Percentiles rank a stretch among this genome's conserved stretches.
These are phyloP conservation scores for Xerus rutilus DNA, from an alignment of 2,797 vertebrate genomes.

Conservation along the genomic window DNA sequence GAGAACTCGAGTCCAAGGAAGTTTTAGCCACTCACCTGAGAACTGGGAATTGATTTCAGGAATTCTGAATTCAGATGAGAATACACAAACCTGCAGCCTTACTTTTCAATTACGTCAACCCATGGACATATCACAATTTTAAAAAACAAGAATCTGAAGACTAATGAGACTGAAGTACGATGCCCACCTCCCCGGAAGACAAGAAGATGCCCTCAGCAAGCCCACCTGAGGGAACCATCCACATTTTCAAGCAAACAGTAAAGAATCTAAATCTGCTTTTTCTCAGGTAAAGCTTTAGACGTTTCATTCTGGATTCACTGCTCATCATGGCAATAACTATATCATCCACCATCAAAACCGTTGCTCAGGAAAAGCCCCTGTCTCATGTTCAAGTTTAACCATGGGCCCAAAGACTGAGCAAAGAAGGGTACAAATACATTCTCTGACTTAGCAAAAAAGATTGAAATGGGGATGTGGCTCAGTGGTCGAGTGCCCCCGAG, in stretches of 20 bases:
- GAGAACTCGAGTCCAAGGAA: slow-evolving; percentile 27
- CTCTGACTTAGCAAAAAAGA: background rate
- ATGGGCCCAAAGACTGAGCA: background rate
- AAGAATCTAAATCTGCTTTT: background rate
- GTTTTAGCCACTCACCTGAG: background rate
- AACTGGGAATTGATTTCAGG: background rate
- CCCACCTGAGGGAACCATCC: background rate
- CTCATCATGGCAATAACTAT: background rate
- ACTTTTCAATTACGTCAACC: background rate
- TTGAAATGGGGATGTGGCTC: background rate
- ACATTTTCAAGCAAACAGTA: background rate
- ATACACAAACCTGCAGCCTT: background rate
- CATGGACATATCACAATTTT: background rate
- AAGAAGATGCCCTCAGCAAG: background rate
- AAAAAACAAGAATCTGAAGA: slow-evolving; percentile 13
- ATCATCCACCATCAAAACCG: background rate
- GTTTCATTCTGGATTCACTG: background rate
- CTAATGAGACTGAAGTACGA: background rate
- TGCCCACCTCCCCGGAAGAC: background rate
- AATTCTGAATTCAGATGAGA: background rate
- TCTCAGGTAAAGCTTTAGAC: background rate
- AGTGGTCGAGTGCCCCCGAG: too few species aligned
- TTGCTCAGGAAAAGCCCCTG: slow-evolving; percentile 36
- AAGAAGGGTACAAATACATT: background rate
- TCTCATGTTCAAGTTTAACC: background rate